phyloP scores from a whole-genome alignment of 1,140 invertebrate genomes.

The Listronotus oregonensis region DNA sequence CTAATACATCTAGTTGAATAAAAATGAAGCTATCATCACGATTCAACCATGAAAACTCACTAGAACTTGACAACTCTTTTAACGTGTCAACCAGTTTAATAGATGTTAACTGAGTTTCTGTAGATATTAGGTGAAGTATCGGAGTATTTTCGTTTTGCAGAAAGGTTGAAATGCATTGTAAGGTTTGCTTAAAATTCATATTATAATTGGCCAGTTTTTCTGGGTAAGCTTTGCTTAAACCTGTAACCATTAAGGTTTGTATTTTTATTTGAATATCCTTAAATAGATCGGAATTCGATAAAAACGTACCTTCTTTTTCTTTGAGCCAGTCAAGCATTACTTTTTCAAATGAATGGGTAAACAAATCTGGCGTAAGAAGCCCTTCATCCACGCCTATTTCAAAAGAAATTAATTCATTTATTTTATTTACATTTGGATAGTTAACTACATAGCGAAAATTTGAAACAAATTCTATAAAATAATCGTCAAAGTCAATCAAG shows the following conservation, averaged over 20 bases:
- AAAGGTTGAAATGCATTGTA: no score
- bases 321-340: constrained; percentile 3
- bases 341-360: constrained; percentile 4
- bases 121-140: no score
- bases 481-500: no score
- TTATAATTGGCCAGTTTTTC: not conserved
- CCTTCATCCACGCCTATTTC: not conserved
- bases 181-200: no score
- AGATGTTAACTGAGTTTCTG: no score
- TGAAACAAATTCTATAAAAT: not conserved
- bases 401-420: not conserved
- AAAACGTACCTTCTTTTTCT: not conserved
- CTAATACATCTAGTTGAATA: no score
- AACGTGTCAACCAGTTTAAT: no score
- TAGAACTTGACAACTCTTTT: no score
- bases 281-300: not conserved
- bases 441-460: not conserved
- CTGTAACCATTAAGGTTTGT: not conserved
- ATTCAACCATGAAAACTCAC: no score
- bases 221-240: not conserved
- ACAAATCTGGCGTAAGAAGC: not conserved
- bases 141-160: no score
- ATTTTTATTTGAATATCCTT: not conserved
- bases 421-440: not conserved
- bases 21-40: no score